Evolutionary conservation across 2,888 invertebrate species (phyloP).

Genomic region (Drosophila subquinaria): DNA sequence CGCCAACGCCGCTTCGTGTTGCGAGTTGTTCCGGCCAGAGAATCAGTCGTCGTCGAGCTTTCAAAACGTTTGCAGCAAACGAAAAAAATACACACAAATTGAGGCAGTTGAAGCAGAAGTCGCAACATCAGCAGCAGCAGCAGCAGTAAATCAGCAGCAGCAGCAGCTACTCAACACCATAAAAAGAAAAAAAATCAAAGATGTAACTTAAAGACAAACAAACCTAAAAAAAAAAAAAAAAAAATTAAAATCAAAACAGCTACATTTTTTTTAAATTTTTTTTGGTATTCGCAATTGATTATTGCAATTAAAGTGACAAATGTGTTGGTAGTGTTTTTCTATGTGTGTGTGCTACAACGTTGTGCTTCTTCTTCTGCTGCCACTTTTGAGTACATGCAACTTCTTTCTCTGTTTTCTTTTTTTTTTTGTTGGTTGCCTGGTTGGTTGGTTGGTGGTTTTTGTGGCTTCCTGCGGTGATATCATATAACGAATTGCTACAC

Average conservation of each 20-base stretch:
- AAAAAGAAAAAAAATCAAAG: constrained; percentile 6
- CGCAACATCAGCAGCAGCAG: constrained; percentile 54
- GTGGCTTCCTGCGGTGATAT: constrained; percentile 79
- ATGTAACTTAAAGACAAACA: constrained; percentile 7
- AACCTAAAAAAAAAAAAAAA: neutral
- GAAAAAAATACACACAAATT: constrained; percentile 45
- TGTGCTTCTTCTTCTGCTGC: constrained; percentile 11
- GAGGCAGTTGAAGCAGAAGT: constrained; percentile 40
- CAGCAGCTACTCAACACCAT: constrained; percentile 33
- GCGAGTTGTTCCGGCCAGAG: constrained; percentile 66
- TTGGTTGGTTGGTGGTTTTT: constrained; percentile 51
- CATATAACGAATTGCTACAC: constrained; percentile 65
- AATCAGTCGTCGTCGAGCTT: constrained; percentile 86
- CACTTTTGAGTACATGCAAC: constrained; percentile 3
- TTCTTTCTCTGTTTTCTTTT: constrained; percentile 29
- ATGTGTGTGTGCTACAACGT: neutral
- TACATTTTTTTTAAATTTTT: constrained; percentile 22
- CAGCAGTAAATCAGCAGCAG: constrained; percentile 46
- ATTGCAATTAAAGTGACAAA: constrained; percentile 33
- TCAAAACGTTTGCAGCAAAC: constrained; percentile 83
- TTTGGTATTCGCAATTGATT: neutral
- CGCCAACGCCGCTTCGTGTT: constrained; percentile 65
- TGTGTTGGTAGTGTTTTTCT: constrained; percentile 6
- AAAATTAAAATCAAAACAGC: neutral
- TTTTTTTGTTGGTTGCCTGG: constrained; percentile 9